Percentiles rank a stretch among this genome's conserved stretches.
phyloP scores from a whole-genome alignment of 2,113 vertebrate species.

The Lasiurus borealis region DNA sequence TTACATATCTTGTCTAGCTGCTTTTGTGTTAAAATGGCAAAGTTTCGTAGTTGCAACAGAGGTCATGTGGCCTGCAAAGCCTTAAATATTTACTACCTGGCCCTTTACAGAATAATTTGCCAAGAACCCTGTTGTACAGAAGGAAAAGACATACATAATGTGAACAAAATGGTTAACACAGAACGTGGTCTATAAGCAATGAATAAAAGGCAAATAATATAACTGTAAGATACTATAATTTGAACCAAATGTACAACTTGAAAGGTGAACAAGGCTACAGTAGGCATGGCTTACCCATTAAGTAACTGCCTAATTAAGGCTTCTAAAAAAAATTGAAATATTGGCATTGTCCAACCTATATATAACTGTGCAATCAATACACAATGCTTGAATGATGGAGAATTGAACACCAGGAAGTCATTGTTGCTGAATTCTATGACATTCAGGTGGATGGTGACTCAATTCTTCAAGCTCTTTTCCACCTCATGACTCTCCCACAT shows the following conservation, averaged over 20 bases:
- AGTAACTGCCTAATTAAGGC: neutral
- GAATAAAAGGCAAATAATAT: neutral
- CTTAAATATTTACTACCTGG: slow-evolving; percentile 5
- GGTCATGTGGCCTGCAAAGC: neutral
- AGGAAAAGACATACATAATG: slow-evolving; percentile 34
- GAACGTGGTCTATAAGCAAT: neutral
- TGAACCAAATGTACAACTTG: slow-evolving; percentile 24
- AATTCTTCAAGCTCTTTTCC: neutral
- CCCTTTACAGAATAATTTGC: neutral
- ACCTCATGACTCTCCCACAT: neutral
- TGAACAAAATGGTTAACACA: neutral
- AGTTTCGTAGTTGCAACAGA: neutral
- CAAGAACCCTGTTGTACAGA: neutral
- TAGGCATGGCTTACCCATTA: neutral
- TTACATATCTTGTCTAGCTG: neutral
- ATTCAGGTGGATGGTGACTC: neutral
- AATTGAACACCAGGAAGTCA: neutral
- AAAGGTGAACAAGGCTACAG: neutral
- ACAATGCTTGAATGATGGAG: neutral
- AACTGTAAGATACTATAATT: neutral
- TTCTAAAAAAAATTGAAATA: neutral
- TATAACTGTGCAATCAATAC: neutral
- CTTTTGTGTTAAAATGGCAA: slow-evolving; percentile 24
- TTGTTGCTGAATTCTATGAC: neutral
- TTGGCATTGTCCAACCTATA: neutral